Evolutionary conservation across 2,888 invertebrate genomes (phyloP).

Genomic region (Xiphydria camelus): DNA sequence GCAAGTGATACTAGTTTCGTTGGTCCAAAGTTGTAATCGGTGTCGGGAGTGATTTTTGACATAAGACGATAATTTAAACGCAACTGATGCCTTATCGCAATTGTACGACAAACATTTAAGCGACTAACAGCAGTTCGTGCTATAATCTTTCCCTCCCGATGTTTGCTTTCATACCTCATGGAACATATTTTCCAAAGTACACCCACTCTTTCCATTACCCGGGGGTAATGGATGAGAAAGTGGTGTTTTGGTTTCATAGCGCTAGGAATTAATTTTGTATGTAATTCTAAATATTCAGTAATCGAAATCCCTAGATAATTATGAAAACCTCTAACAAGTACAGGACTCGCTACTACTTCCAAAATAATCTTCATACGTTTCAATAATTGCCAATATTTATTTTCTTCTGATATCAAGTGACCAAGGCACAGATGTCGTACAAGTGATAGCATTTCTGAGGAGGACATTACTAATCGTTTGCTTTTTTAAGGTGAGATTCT

Average conservation of each 20-base stretch:
- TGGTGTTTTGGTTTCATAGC: conserved; percentile 24
- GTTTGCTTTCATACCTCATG: conserved; percentile 24
- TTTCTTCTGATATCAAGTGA: conserved; percentile 19
- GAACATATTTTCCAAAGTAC: conserved; percentile 17
- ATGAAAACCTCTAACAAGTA: conserved; percentile 9
- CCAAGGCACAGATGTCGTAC: conserved; percentile 13
- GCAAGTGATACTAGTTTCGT: no score
- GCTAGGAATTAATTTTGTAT: conserved; percentile 14
- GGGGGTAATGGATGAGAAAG: conserved; percentile 20
- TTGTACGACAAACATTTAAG: conserved; percentile 17
- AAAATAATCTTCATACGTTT: conserved; percentile 20
- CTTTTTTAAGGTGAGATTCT: background rate
- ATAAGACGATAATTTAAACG: conserved; percentile 12
- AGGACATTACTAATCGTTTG: conserved; percentile 3
- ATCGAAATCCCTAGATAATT: conserved; percentile 12
- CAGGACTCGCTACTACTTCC: conserved; percentile 14
- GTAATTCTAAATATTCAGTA: conserved; percentile 17
- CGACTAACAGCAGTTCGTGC: conserved; percentile 14
- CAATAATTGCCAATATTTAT: conserved; percentile 21
- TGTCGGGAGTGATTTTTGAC: no score
- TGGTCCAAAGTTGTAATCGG: no score
- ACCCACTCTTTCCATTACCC: conserved; percentile 16
- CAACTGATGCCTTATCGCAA: conserved; percentile 18
- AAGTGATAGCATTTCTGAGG: conserved; percentile 2
- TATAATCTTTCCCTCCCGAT: conserved; percentile 17